Percentiles rank a stretch among this genome's conserved stretches.
These are phyloP conservation scores for Galerucella pusilla DNA, from an alignment of 2,888 invertebrate species.

Conservation along the genomic window DNA sequence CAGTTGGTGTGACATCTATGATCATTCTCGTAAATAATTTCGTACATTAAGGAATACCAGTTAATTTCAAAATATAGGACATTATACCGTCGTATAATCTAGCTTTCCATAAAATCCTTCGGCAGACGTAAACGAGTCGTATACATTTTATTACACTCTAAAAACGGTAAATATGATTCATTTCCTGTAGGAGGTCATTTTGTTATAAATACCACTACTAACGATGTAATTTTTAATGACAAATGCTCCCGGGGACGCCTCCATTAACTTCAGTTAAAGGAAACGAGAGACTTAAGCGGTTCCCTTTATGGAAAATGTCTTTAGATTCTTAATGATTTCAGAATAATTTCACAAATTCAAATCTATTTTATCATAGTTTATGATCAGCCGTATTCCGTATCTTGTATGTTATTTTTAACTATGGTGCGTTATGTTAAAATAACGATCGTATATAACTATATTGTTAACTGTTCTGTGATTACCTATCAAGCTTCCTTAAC, in stretches of 20 bases:
- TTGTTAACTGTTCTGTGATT: no score
- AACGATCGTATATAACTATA: no score
- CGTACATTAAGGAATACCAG: neutral
- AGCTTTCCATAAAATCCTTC: constrained; percentile 17
- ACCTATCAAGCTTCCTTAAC: no score
- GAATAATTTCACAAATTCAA: neutral
- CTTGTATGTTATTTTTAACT: no score
- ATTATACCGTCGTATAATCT: constrained; percentile 1
- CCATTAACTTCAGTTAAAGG: constrained; percentile 21
- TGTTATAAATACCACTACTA: constrained; percentile 42
- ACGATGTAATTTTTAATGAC: constrained; percentile 45
- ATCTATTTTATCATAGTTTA: neutral
- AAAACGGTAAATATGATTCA: constrained; percentile 31
- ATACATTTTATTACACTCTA: constrained; percentile 27
- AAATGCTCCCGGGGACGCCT: constrained; percentile 33
- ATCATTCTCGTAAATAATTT: no score
- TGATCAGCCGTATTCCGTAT: no score
- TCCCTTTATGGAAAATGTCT: constrained; percentile 8
- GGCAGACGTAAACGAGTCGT: constrained; percentile 8
- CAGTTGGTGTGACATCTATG: no score
- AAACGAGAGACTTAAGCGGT: constrained; percentile 7
- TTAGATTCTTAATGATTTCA: neutral
- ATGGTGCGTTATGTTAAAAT: no score
- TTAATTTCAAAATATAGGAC: neutral
- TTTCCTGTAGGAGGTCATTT: constrained; percentile 11